Base-by-base conservation (phyloP, 2,888 invertebrate genomes). In the Zaprionus lineosus region DNA sequence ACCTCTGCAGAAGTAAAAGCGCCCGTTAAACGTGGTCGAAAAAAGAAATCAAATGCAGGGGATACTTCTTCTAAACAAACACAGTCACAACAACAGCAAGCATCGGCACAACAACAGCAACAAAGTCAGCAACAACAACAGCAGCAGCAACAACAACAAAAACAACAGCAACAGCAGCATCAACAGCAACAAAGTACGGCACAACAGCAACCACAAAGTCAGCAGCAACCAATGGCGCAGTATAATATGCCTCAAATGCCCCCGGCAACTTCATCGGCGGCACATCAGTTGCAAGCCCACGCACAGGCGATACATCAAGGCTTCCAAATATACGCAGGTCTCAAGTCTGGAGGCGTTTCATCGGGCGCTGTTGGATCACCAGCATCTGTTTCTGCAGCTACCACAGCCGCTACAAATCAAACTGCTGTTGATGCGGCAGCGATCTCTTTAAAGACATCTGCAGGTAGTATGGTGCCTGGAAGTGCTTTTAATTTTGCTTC, bases 401-500 rank as follows among this genome's bases (percentile, higher is more conserved):
- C 52, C n/a, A 43, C 50, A 12, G 21, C 55, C 0, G 12, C 33
- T 2, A 34, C 39, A 9, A 71, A 67, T 31, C 81, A 81, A 15
- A 48, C 86, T 14, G 83, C 81, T 0, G 83, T 86, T 0, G 88
- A 88, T 69, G 63, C 87, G 4, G 87, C 88, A 55, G 86, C 91
- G 64, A 93, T 94, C 72, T 92, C 93, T 7, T 86, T 94, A 39
- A 93, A 95, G 76, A 93, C 94, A 40, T 91, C 93, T 7, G 91
- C 93, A 2, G 93, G 78, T 1, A 68, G 93, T 74, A 94, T 95
- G 86, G 95, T 96, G 65, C 93, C 96, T 4, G 94, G 95, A 16
- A 95, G 95, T 90, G 95, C 96, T 43, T 96, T 96, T 81, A 96
- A 96, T 87, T 96, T 96, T 85, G 95, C 95, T 11, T 92, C 95